Conservation (phyloP, 2,888 invertebrate species). For the Conomelus anceps region DNA sequence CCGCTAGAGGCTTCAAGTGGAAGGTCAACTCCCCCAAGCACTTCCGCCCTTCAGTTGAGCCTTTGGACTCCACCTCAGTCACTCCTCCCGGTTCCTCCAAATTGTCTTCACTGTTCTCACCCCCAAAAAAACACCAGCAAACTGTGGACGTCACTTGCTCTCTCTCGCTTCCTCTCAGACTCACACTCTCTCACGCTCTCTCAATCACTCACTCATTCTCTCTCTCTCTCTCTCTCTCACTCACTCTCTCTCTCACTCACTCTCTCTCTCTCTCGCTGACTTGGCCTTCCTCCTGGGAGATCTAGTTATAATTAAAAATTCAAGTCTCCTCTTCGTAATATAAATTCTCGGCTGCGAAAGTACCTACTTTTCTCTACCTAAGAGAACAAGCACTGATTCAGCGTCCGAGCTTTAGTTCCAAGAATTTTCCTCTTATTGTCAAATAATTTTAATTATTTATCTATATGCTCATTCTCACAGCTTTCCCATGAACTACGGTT, state of each 20-base stretch:
- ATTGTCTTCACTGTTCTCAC: not conserved
- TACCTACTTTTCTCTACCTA: not conserved
- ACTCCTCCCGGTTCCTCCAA: not conserved
- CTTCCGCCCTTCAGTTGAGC: too few species aligned
- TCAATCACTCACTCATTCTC: not conserved
- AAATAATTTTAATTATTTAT: not conserved
- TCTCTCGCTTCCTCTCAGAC: not conserved
- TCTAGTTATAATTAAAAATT: not conserved
- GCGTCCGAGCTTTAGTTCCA: not conserved
- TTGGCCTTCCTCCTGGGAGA: not conserved
- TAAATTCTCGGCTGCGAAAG: not conserved
- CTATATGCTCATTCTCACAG: not conserved
- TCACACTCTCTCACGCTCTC: not conserved
- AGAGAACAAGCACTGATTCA: not conserved
- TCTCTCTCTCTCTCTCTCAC: not conserved
- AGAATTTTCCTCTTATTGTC: not conserved
- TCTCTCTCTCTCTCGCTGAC: not conserved
- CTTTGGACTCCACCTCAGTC: not conserved
- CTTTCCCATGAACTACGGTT: not conserved
- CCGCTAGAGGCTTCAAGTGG: not conserved
- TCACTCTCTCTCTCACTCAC: not conserved
- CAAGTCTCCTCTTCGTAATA: not conserved
- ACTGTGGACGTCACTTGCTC: not conserved
- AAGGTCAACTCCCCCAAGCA: not conserved
- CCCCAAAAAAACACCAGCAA: not conserved